These are phyloP conservation scores for Philotrypesis tridentata DNA, from an alignment of 1,140 invertebrate species.

Conservation along the genomic window DNA sequence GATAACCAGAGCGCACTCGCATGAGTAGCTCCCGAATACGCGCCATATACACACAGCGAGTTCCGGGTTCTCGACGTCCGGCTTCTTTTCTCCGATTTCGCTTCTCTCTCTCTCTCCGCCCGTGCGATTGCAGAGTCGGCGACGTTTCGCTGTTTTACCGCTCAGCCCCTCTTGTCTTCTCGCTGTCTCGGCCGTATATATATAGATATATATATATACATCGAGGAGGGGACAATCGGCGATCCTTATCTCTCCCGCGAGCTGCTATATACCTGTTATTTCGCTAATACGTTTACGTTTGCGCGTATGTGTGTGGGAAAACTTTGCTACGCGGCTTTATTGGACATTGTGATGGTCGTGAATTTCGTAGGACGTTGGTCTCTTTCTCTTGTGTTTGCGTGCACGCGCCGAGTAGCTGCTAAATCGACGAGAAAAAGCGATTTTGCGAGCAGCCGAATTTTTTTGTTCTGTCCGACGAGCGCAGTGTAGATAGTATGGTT, in stretches of 20 bases:
- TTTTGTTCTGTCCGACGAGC: not conserved
- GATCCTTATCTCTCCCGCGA: not conserved
- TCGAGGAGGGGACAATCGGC: not conserved
- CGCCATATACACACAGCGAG: not conserved
- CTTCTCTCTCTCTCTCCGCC: not conserved
- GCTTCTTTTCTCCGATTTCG: not conserved
- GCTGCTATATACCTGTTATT: not conserved
- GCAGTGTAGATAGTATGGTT: not conserved
- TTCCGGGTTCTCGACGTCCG: too few relatives aligned
- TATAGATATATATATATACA: too few relatives aligned
- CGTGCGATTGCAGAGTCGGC: not conserved
- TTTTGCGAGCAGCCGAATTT: not conserved
- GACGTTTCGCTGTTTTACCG: not conserved
- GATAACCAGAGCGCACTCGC: not conserved
- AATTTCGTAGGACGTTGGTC: not conserved
- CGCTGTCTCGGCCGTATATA: not conserved
- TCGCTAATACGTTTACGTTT: not conserved
- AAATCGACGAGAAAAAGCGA: not conserved
- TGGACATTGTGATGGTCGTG: not conserved
- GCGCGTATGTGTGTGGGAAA: not conserved
- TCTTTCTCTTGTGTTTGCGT: not conserved
- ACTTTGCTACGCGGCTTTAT: not conserved
- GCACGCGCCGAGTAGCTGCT: too few relatives aligned
- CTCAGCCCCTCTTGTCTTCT: not conserved
- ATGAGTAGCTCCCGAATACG: not conserved